A percentile compares a stretch with the other conserved stretches of the same genome.
These are phyloP conservation scores for Endomychus coccineus DNA, from an alignment of 2,888 invertebrate species.

Conservation along the genomic window DNA sequence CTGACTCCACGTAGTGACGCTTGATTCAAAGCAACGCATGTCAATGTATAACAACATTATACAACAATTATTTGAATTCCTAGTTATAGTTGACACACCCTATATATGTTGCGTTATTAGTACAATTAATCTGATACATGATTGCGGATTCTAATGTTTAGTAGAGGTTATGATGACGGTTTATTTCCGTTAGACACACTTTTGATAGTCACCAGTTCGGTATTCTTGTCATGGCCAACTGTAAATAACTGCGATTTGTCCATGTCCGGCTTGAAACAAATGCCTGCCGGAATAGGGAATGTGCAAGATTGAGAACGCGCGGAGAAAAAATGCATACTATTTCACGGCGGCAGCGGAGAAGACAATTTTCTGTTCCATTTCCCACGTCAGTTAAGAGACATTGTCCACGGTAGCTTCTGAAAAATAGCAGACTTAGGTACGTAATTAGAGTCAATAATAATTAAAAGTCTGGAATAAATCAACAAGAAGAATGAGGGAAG, in stretches of 20 bases:
- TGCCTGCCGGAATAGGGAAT: constrained; percentile 39
- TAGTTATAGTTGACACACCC: no score
- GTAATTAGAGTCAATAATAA: constrained; percentile 43
- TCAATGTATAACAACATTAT: no score
- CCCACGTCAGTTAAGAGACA: constrained; percentile 39
- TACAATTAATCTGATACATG: no score
- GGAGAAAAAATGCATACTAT: constrained; percentile 43
- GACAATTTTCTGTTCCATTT: constrained; percentile 49
- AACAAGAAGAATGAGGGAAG: constrained; percentile 37
- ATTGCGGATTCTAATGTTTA: no score
- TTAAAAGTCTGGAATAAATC: constrained; percentile 41
- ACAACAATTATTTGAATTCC: no score
- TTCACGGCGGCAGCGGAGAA: constrained; percentile 36
- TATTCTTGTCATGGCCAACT: constrained; percentile 43
- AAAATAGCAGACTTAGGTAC: constrained; percentile 39
- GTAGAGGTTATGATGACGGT: no score
- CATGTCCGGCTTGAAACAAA: constrained; percentile 41
- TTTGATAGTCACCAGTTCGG: no score
- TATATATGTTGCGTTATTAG: no score
- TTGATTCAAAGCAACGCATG: no score
- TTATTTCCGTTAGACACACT: no score
- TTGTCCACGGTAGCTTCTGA: constrained; percentile 31
- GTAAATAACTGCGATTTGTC: constrained; percentile 46
- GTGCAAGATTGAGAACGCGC: constrained; percentile 43
- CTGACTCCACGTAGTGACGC: no score